Percentiles rank a stretch among this genome's conserved stretches.
Conservation (phyloP, 2,797 vertebrate genomes). For the Chrysocyon brachyurus region DNA sequence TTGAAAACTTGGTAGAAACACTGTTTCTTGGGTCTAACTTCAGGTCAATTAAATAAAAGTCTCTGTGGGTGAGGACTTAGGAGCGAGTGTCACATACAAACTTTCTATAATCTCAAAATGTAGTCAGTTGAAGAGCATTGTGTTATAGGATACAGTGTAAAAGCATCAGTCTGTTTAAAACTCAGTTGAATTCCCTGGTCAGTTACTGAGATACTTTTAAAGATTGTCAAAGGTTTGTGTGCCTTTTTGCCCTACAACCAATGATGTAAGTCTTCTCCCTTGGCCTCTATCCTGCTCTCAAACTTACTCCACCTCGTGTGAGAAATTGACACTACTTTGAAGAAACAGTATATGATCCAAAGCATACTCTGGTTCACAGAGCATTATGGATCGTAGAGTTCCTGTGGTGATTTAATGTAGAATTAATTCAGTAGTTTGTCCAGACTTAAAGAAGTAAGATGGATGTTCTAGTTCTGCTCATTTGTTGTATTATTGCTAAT, state of each 20-base stretch:
- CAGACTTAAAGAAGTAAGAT: neutral
- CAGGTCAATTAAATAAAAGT: constrained; percentile 28
- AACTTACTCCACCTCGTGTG: neutral
- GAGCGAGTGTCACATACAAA: neutral
- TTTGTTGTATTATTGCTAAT: neutral
- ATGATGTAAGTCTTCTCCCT: rapidly evolving
- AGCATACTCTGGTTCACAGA: neutral
- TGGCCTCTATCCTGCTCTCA: neutral
- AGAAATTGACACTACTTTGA: neutral
- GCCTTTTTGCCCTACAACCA: neutral
- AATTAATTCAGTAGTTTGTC: neutral
- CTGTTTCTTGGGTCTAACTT: neutral
- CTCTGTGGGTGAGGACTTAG: neutral
- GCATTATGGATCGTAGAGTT: neutral
- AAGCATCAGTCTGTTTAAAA: constrained; percentile 1
- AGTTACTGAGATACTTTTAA: constrained; percentile 14
- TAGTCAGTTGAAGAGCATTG: neutral
- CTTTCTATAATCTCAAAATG: neutral
- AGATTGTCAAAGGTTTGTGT: neutral
- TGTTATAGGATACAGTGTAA: neutral
- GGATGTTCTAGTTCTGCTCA: neutral
- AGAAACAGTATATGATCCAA: neutral
- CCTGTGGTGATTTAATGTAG: neutral
- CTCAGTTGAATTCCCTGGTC: neutral
- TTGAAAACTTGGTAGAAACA: neutral